Percentiles rank a stretch among this genome's conserved stretches.
Evolutionary conservation across 2,113 vertebrate genomes (phyloP).

Genomic region (Aptenodytes forsteri): DNA sequence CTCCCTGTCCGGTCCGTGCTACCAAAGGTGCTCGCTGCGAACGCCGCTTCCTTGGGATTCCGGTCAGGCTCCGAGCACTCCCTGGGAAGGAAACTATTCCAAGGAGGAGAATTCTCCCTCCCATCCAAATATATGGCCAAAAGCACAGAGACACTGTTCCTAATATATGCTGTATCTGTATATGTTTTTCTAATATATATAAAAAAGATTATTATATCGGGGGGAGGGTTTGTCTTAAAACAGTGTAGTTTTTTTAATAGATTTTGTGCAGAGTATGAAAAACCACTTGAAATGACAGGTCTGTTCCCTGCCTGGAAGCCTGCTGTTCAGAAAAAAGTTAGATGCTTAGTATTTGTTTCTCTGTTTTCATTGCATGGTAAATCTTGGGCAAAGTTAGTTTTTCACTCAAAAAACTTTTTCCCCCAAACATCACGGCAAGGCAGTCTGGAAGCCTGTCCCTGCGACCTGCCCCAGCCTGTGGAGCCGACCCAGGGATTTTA

Average conservation of each 20-base stretch:
- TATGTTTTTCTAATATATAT: background rate
- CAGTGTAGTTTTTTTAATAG: background rate
- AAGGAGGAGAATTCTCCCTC: background rate
- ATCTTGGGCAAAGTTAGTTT: background rate
- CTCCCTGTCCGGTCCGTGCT: conserved; percentile 10
- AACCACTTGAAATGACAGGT: background rate
- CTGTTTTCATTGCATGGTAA: background rate
- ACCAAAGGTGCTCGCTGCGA: background rate
- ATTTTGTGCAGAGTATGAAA: background rate
- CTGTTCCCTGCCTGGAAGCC: background rate
- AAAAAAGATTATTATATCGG: background rate
- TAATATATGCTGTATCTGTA: background rate
- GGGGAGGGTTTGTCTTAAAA: background rate
- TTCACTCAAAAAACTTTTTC: background rate
- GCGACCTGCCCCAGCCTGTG: background rate
- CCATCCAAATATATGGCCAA: background rate
- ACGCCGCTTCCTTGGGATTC: background rate
- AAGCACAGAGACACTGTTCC: background rate
- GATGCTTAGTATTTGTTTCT: background rate
- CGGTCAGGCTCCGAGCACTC: background rate
- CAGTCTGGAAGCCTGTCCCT: background rate
- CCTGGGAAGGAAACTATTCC: background rate
- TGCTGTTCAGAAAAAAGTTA: background rate
- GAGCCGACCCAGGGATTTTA: conserved; percentile 7
- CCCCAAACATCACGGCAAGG: fast-evolving